These are phyloP conservation scores for Tenthredo livida DNA, from an alignment of 2,888 invertebrate genomes.

Conservation along the genomic window DNA sequence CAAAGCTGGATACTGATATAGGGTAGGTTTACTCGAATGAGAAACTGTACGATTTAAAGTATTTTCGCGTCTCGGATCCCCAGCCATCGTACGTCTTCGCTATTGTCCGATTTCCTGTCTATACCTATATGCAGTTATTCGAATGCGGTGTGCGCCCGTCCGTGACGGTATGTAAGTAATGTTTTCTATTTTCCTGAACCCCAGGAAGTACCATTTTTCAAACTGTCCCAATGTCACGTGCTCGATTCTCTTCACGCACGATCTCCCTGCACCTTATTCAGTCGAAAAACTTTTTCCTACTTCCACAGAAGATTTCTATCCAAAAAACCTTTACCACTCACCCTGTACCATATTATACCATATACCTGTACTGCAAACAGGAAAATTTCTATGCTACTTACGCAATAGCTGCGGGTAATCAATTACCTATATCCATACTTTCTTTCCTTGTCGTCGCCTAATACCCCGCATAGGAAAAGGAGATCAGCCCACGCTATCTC, in stretches of 20 bases:
- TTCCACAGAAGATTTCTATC: background rate
- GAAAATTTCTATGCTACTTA: background rate
- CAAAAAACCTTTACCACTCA: background rate
- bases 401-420: background rate
- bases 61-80: constrained; percentile 15
- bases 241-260: constrained; percentile 6
- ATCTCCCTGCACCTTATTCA: constrained; percentile 3
- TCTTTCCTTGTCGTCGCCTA: background rate
- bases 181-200: constrained; percentile 29
- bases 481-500: constrained; percentile 17
- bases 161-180: constrained; percentile 33
- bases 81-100: constrained; percentile 32
- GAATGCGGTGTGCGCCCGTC: background rate
- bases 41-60: constrained; percentile 16
- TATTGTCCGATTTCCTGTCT: constrained; percentile 38
- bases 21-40: background rate
- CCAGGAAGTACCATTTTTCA: constrained; percentile 31
- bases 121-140: constrained; percentile 33
- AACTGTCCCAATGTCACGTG: constrained; percentile 28
- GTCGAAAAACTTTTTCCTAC: background rate
- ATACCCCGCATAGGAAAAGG: background rate
- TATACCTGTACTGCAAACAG: background rate
- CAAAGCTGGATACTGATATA: background rate
- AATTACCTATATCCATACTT: constrained; percentile 2
- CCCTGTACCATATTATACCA: background rate